phyloP scores from a whole-genome alignment of 2,113 vertebrate species.

The Empidonax alnorum region DNA sequence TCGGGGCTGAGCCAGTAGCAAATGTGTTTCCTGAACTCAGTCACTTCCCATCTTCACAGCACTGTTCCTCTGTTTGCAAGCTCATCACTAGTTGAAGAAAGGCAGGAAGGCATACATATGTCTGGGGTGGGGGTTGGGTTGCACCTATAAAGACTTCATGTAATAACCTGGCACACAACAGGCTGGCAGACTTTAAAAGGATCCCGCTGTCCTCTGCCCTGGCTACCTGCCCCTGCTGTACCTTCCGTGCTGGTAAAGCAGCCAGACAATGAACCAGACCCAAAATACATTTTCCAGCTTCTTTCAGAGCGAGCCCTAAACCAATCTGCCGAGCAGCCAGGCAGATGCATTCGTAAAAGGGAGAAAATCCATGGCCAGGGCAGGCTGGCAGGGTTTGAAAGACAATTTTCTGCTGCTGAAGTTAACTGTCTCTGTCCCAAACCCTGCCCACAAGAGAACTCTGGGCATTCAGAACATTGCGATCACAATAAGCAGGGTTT shows the following conservation, averaged over 20 bases:
- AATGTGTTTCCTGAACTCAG: neutral
- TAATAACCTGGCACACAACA: neutral
- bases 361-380: neutral
- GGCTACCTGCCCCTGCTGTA: neutral
- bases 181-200: neutral
- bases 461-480: neutral
- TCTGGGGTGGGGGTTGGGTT: fast-evolving
- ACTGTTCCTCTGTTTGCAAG: neutral
- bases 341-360: neutral
- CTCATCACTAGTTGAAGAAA: neutral
- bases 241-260: neutral
- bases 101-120: neutral
- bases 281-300: neutral
- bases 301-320: neutral
- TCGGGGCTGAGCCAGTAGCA: neutral
- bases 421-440: neutral
- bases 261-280: neutral
- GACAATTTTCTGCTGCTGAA: neutral
- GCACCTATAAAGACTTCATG: neutral
- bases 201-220: neutral
- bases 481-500: neutral
- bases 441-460: fast-evolving
- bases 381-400: neutral
- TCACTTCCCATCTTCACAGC: neutral
- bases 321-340: neutral